These are phyloP conservation scores for Drosophila maculinotata DNA, from an alignment of 2,888 invertebrate genomes.

Conservation along the genomic window DNA sequence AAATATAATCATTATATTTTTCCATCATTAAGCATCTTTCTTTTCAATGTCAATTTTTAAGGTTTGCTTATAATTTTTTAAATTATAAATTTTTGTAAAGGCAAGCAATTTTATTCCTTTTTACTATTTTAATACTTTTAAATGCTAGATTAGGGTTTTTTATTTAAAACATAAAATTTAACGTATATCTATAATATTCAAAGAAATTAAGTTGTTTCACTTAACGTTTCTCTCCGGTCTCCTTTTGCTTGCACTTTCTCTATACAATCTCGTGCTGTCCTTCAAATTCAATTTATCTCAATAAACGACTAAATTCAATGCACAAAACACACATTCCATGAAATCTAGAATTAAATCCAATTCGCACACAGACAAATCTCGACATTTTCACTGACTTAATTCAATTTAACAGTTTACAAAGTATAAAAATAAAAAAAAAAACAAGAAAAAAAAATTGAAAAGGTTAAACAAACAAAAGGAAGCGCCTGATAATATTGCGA, in stretches of 20 bases:
- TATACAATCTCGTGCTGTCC: slow-evolving; percentile 2
- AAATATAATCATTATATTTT: too few relatives aligned
- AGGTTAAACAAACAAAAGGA: slow-evolving; percentile 51
- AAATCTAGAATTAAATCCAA: slow-evolving; percentile 54
- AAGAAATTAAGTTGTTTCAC: background rate
- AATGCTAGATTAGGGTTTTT: too few relatives aligned
- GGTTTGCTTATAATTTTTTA: too few relatives aligned
- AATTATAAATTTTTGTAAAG: too few relatives aligned
- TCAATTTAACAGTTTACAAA: slow-evolving; percentile 60
- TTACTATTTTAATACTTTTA: too few relatives aligned
- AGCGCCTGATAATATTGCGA: slow-evolving; percentile 65
- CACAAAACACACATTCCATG: slow-evolving; percentile 32
- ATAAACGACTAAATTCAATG: slow-evolving; percentile 36
- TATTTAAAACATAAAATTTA: too few relatives aligned
- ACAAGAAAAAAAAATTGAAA: slow-evolving; percentile 11
- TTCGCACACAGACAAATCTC: slow-evolving; percentile 56
- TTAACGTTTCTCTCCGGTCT: background rate
- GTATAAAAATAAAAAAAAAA: too few relatives aligned
- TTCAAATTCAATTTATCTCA: slow-evolving; percentile 39
- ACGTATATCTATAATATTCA: background rate
- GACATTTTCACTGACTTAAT: slow-evolving; percentile 65
- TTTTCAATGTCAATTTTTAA: too few relatives aligned
- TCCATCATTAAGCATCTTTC: too few relatives aligned
- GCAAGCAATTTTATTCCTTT: too few relatives aligned
- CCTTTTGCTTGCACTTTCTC: background rate